phyloP scores from a whole-genome alignment of 2,797 vertebrate species.

The Florisuga fusca region DNA sequence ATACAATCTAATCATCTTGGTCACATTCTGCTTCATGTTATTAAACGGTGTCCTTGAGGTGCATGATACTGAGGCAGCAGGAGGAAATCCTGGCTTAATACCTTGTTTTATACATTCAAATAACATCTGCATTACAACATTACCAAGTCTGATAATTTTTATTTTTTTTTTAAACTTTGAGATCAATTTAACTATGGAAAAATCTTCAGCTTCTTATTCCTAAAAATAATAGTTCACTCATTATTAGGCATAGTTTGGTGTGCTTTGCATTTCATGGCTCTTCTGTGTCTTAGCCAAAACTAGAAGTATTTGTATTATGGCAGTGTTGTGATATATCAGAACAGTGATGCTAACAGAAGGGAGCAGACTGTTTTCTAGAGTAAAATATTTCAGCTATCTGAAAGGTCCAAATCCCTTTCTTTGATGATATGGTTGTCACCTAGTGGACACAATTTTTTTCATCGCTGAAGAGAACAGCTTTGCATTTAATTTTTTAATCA shows the following conservation, averaged over 20 bases:
- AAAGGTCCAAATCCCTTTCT: not conserved
- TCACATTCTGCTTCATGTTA: not conserved
- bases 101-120: not conserved
- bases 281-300: not conserved
- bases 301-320: not conserved
- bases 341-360: not conserved
- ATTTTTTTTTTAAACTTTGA: not conserved
- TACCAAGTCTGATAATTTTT: not conserved
- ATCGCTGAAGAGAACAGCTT: not conserved
- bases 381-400: not conserved
- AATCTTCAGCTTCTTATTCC: not conserved
- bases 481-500: not conserved
- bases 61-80: not conserved
- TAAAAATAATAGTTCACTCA: not conserved
- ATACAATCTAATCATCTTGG: not conserved
- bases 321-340: not conserved
- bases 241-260: not conserved
- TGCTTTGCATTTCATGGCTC: not conserved
- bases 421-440: not conserved
- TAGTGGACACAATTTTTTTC: not conserved
- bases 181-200: not conserved
- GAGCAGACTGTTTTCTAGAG: not conserved
- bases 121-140: not conserved
- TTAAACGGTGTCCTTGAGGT: not conserved
- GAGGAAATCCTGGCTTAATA: not conserved